phyloP scores from a whole-genome alignment of 2,113 vertebrate genomes.

The Desmodus rotundus region DNA sequence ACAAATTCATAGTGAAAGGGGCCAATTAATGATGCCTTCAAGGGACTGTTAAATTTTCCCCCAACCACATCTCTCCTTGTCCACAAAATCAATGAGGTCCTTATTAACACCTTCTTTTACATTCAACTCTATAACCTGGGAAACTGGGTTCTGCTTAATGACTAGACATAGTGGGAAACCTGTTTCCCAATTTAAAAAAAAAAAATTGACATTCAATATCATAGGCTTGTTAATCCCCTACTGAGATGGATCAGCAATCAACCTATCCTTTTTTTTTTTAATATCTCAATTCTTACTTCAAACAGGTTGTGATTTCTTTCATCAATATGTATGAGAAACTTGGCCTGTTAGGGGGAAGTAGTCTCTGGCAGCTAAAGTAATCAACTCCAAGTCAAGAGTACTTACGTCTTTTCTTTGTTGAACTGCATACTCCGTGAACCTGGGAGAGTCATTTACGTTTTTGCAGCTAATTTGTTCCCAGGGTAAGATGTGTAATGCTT shows the following conservation, averaged over 20 bases:
- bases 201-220: slow-evolving; percentile 25
- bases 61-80: neutral
- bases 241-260: slow-evolving; percentile 18
- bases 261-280: neutral
- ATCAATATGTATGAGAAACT: slow-evolving; percentile 63
- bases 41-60: slow-evolving; percentile 11
- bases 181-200: neutral
- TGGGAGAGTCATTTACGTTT: slow-evolving; percentile 25
- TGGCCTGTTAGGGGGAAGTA: neutral
- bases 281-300: slow-evolving; percentile 48
- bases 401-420: slow-evolving; percentile 25
- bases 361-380: slow-evolving; percentile 45
- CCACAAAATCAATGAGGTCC: slow-evolving; percentile 53
- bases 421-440: slow-evolving; percentile 28
- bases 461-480: neutral
- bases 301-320: slow-evolving; percentile 51
- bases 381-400: slow-evolving; percentile 49
- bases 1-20: slow-evolving; percentile 17
- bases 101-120: slow-evolving; percentile 52
- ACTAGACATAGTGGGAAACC: slow-evolving; percentile 11
- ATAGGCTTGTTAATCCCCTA: neutral
- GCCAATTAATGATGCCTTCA: slow-evolving; percentile 46
- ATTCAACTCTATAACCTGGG: slow-evolving; percentile 3
- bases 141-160: slow-evolving; percentile 5
- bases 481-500: neutral